Evolutionary conservation across 1,140 invertebrate species (phyloP).

Genomic region (Ridgeia piscesae): DNA sequence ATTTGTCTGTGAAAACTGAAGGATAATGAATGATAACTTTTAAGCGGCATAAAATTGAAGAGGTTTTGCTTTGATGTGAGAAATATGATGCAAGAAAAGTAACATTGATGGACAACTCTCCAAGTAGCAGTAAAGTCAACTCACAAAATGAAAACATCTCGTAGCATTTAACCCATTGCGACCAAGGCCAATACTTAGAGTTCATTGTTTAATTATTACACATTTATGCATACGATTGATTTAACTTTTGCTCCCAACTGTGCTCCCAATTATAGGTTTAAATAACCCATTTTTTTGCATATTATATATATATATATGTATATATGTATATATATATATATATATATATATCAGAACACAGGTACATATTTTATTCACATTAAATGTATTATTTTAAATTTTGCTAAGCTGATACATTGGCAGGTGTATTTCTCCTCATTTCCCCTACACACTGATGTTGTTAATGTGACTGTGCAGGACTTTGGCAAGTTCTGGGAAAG

Average conservation of each 20-base stretch:
- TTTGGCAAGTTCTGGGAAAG: conserved; percentile 55
- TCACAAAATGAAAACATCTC: neutral
- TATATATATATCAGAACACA: no score
- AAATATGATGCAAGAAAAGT: neutral
- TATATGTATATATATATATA: no score
- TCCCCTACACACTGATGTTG: neutral
- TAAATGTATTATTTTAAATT: neutral
- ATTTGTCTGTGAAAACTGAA: no score
- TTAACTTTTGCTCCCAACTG: neutral
- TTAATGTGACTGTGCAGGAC: conserved; percentile 41
- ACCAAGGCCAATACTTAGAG: neutral
- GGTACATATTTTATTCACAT: conserved; percentile 3
- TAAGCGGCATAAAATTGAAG: no score
- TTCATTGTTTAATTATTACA: neutral
- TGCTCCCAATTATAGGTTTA: neutral
- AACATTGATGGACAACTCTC: neutral
- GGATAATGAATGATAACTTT: no score
- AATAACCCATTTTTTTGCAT: neutral
- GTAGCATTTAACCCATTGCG: neutral
- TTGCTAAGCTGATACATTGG: neutral
- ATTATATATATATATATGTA: no score
- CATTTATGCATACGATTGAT: neutral
- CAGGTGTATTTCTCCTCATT: neutral
- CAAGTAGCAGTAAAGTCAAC: neutral
- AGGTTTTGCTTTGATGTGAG: neutral